Conservation (phyloP, 1,140 invertebrate species). For the Aphelinus certus region DNA sequence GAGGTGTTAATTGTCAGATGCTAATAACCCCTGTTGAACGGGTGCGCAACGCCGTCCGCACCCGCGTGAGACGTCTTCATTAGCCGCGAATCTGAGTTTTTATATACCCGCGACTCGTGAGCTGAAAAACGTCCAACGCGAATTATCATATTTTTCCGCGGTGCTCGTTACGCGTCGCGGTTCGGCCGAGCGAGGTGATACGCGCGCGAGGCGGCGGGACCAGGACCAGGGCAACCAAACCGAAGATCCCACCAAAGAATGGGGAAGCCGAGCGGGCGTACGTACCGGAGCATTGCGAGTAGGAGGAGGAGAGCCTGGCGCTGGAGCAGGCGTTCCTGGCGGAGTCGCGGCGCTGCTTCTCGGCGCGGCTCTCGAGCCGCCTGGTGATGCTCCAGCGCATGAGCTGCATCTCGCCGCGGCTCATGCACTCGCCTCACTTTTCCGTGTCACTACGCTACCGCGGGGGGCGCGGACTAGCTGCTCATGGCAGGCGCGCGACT, state of each 20-base stretch:
- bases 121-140: not conserved
- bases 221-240: not conserved
- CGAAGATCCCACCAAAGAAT: not conserved
- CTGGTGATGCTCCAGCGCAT: slow-evolving; percentile 64
- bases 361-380: slow-evolving; percentile 51
- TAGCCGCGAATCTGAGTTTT: slow-evolving; percentile 1
- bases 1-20: slow-evolving; percentile 27
- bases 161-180: not conserved
- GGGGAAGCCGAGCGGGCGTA: not conserved
- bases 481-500: no score
- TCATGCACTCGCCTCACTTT: not conserved
- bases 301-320: slow-evolving; percentile 35
- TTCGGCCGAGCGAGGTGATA: not conserved
- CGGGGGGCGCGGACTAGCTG: no score
- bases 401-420: slow-evolving; percentile 54
- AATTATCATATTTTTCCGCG: not conserved
- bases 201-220: not conserved
- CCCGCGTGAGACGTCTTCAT: slow-evolving; percentile 12
- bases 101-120: not conserved
- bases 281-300: slow-evolving; percentile 52
- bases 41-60: no score
- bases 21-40: not conserved
- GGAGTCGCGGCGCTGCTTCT: slow-evolving; percentile 43
- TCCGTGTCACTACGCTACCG: no score
- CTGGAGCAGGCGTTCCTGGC: slow-evolving; percentile 46